phyloP scores from a whole-genome alignment of 2,797 vertebrate genomes.

The Helostoma temminkii region DNA sequence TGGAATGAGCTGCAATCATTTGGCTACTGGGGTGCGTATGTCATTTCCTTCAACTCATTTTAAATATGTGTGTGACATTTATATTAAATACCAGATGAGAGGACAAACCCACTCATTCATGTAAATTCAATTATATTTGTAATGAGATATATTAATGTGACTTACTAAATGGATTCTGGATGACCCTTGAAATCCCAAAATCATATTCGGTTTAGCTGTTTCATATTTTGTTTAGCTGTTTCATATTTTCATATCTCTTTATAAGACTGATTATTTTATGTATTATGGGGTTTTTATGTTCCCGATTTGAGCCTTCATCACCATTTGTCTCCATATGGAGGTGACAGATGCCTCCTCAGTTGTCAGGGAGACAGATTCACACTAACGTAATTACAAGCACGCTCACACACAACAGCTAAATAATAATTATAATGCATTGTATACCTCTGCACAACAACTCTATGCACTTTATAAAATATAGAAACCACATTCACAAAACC shows the following conservation, averaged over 20 bases:
- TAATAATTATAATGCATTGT: conserved; percentile 17
- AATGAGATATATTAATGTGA: conserved; percentile 12
- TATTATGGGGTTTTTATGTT: not conserved
- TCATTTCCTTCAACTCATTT: not conserved
- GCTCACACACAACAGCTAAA: conserved; percentile 35
- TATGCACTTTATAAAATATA: conserved; percentile 11
- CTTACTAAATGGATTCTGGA: not conserved
- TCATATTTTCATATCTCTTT: conserved; percentile 19
- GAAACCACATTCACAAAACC: conserved; percentile 6
- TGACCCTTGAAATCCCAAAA: too few relatives aligned
- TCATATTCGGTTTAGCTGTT: not conserved
- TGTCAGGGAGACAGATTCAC: conserved; percentile 63
- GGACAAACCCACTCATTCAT: not conserved
- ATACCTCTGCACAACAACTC: conserved; percentile 8
- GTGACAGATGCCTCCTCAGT: conserved; percentile 74
- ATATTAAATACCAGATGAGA: conserved; percentile 27
- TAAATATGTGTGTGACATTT: conserved; percentile 16
- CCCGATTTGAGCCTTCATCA: conserved; percentile 38
- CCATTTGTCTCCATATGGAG: conserved; percentile 66
- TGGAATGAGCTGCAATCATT: too few relatives aligned
- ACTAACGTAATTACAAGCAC: conserved; percentile 41
- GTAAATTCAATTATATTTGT: conserved; percentile 10
- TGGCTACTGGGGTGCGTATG: too few relatives aligned
- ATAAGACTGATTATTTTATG: conserved; percentile 23
- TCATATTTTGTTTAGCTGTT: not conserved